phyloP scores from a whole-genome alignment of 2,113 vertebrate species.

The zebrafish (Danio rerio) region GRCz12tu NC_133200.1:25000501-25001000 shows the following conservation, averaged over 20 bases:
- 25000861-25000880: too few relatives aligned
- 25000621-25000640: slow-evolving; percentile 21
- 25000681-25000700: slow-evolving; percentile 11
- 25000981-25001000: too few relatives aligned
- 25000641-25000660: not conserved
- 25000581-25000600: slow-evolving; percentile 42
- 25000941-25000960: too few relatives aligned
- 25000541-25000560: slow-evolving; percentile 46
- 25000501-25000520: slow-evolving; percentile 20
- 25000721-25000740: not conserved
- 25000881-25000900: too few relatives aligned
- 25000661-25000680: not conserved
- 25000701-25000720: not conserved
- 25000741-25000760: not conserved
- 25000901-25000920: too few relatives aligned
- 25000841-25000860: too few relatives aligned
- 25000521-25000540: slow-evolving; percentile 37
- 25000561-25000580: slow-evolving; percentile 30
- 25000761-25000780: not conserved
- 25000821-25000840: too few relatives aligned
- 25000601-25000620: slow-evolving; percentile 42
- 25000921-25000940: too few relatives aligned
- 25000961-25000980: too few relatives aligned
- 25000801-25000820: too few relatives aligned
- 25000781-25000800: not conserved